These are phyloP conservation scores for Pogonocherus hispidulus DNA, from an alignment of 2,888 invertebrate genomes.

Conservation along the genomic window DNA sequence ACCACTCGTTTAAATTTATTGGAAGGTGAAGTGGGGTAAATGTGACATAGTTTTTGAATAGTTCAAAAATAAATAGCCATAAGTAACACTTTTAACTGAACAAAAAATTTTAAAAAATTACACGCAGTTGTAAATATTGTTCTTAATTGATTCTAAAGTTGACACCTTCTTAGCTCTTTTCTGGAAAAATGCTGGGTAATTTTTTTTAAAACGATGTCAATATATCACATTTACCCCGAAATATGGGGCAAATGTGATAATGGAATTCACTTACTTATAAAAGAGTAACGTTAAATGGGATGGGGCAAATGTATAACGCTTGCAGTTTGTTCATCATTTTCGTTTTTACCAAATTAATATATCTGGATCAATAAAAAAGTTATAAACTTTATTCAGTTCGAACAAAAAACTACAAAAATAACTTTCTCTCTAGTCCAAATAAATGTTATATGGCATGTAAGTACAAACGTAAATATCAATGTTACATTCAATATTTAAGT, in stretches of 20 bases:
- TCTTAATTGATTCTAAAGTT: background rate
- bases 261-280: background rate
- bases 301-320: constrained; percentile 11
- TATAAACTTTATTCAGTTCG: constrained; percentile 14
- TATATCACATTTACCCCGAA: constrained; percentile 15
- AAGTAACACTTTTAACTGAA: background rate
- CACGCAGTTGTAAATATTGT: background rate
- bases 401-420: background rate
- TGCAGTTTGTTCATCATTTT: background rate
- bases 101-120: background rate
- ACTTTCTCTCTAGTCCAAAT: constrained; percentile 1
- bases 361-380: background rate
- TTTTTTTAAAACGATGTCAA: constrained; percentile 1
- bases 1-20: constrained; percentile 22
- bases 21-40: constrained; percentile 1
- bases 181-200: background rate
- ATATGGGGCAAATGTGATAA: constrained; percentile 16
- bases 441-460: constrained; percentile 7
- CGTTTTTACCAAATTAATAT: background rate
- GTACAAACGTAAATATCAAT: constrained; percentile 7
- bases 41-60: background rate
- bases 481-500: constrained; percentile 1
- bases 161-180: background rate
- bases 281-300: background rate
- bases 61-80: background rate